A percentile compares a stretch with the other conserved stretches of the same genome.
These are phyloP conservation scores for Epinotia bilunana DNA, from an alignment of 2,888 invertebrate genomes.

Conservation along the genomic window DNA sequence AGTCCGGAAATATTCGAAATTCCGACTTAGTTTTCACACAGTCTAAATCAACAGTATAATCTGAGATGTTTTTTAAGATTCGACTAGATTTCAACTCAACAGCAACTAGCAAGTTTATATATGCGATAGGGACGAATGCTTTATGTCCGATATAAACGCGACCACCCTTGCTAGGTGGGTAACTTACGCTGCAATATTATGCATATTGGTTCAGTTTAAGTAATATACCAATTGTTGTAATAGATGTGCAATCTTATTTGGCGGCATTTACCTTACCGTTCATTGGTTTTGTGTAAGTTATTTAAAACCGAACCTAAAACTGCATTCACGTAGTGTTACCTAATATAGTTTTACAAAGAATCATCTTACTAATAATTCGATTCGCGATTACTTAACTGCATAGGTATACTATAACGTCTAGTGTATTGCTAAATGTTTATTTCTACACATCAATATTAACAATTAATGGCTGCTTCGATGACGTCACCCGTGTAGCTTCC, in stretches of 20 bases:
- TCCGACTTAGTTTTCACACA: too few species aligned
- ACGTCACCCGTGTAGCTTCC: constrained; percentile 17
- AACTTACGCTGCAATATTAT: too few species aligned
- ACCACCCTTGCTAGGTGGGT: too few species aligned
- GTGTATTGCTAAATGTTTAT: constrained; percentile 11
- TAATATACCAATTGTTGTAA: not conserved
- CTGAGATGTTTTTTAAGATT: too few species aligned
- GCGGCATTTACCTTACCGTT: not conserved
- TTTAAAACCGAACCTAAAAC: not conserved
- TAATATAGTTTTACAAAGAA: not conserved
- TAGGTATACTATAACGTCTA: constrained; percentile 8
- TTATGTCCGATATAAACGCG: too few species aligned
- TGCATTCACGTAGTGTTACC: not conserved
- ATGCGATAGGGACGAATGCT: too few species aligned
- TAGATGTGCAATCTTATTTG: not conserved
- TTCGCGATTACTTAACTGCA: constrained; percentile 22
- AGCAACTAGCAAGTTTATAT: too few species aligned
- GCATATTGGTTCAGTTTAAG: too few species aligned
- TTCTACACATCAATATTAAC: constrained; percentile 10
- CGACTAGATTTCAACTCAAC: too few species aligned
- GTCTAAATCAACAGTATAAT: too few species aligned
- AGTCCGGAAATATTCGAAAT: too few species aligned
- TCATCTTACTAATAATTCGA: constrained; percentile 9
- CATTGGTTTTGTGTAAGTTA: not conserved
- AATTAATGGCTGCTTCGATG: not conserved